Conservation (phyloP, 2,113 vertebrate species). For the Xiphias gladius region DNA sequence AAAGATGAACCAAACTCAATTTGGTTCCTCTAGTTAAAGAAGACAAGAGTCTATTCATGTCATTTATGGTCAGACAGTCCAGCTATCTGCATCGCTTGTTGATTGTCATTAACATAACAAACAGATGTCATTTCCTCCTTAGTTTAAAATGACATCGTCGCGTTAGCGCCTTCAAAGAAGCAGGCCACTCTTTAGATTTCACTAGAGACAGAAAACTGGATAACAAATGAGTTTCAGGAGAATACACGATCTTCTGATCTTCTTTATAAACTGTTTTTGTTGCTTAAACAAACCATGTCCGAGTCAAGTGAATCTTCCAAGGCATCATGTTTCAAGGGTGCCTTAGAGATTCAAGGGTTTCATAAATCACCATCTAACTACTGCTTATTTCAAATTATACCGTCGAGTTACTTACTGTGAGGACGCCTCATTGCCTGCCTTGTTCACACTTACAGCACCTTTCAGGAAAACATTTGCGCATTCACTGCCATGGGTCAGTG, state of each 20-base stretch:
- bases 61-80: conserved; percentile 83
- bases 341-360: conserved; percentile 4
- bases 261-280: neutral
- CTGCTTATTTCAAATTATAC: too few relatives aligned
- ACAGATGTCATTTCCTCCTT: conserved; percentile 34
- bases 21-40: conserved; percentile 77
- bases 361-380: conserved; percentile 14
- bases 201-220: conserved; percentile 7
- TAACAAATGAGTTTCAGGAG: conserved; percentile 9
- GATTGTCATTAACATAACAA: conserved; percentile 51
- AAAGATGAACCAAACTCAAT: conserved; percentile 84
- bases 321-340: neutral
- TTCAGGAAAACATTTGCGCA: conserved; percentile 49
- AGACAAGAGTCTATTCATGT: conserved; percentile 71
- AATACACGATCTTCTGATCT: neutral
- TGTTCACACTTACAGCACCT: conserved; percentile 47
- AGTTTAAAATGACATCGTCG: conserved; percentile 33
- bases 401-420: too few relatives aligned
- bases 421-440: conserved; percentile 31
- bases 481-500: conserved; percentile 30
- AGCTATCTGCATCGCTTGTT: conserved; percentile 80
- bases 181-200: conserved; percentile 3
- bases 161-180: conserved; percentile 22
- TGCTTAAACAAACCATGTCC: conserved; percentile 1
- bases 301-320: conserved; percentile 14